These are phyloP conservation scores for Drosophila ananassae DNA, from an alignment of 1,140 invertebrate species.

Conservation along the genomic window DNA sequence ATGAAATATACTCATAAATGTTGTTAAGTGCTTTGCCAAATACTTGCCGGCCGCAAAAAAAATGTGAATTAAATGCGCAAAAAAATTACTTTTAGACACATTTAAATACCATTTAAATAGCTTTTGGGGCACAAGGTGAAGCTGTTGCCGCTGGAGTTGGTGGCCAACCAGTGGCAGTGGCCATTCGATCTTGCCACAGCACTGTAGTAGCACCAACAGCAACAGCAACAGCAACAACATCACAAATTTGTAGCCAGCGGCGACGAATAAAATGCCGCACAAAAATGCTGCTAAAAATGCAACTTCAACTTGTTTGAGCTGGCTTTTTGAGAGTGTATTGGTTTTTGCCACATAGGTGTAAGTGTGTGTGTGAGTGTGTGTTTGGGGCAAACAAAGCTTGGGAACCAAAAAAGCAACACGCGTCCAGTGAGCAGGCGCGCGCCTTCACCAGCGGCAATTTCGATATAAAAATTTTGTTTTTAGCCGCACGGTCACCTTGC, in stretches of 20 bases:
- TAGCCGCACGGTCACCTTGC: slow-evolving; percentile 78
- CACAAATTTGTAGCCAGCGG: slow-evolving; percentile 78
- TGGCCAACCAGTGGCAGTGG: slow-evolving; percentile 45
- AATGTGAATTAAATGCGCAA: slow-evolving; percentile 76
- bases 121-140: slow-evolving; percentile 77
- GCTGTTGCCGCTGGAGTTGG: slow-evolving; percentile 40
- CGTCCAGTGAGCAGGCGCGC: slow-evolving; percentile 61
- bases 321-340: not conserved
- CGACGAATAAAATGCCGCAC: slow-evolving; percentile 77
- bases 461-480: slow-evolving; percentile 65
- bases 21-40: slow-evolving; percentile 55
- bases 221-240: slow-evolving; percentile 17
- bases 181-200: slow-evolving; percentile 33
- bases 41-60: slow-evolving; percentile 43
- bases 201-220: slow-evolving; percentile 21
- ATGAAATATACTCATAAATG: slow-evolving; percentile 64
- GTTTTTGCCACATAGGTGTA: slow-evolving; percentile 6
- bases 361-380: slow-evolving; percentile 25
- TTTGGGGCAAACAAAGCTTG: slow-evolving; percentile 69
- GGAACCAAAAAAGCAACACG: slow-evolving; percentile 77
- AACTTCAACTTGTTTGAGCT: slow-evolving; percentile 68
- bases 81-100: slow-evolving; percentile 82
- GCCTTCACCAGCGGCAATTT: slow-evolving; percentile 63
- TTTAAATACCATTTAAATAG: slow-evolving; percentile 83
- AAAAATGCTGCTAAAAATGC: slow-evolving; percentile 82